phyloP scores from a whole-genome alignment of 2,113 vertebrate genomes.

The Rostratula benghalensis region DNA sequence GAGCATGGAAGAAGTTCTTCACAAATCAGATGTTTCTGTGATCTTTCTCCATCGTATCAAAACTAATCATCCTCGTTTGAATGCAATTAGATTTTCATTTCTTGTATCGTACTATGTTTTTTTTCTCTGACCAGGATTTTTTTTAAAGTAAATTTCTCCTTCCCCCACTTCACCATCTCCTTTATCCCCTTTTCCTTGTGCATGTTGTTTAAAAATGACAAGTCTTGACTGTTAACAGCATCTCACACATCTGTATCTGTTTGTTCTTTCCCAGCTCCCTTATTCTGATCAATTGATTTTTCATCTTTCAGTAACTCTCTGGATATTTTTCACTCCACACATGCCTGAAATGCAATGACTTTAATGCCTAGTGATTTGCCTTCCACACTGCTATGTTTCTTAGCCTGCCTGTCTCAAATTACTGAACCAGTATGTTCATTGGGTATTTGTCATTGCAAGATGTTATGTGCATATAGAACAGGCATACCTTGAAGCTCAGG shows the following conservation, averaged over 20 bases:
- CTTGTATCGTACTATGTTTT: neutral
- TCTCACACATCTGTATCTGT: neutral
- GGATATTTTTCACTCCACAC: neutral
- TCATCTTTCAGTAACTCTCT: neutral
- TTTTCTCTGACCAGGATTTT: neutral
- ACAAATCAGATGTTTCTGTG: fast-evolving
- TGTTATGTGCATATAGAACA: neutral
- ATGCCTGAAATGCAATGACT: neutral
- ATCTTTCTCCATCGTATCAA: neutral
- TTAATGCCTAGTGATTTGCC: neutral
- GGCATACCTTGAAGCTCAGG: neutral
- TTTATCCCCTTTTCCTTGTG: neutral
- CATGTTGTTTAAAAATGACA: neutral
- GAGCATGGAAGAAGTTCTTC: neutral
- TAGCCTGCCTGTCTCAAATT: neutral
- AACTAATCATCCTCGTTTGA: neutral
- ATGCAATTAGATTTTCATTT: neutral
- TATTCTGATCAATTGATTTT: neutral
- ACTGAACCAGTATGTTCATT: neutral
- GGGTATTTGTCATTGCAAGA: neutral
- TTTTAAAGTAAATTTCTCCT: neutral
- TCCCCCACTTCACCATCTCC: neutral
- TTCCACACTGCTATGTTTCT: neutral
- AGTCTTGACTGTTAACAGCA: neutral
- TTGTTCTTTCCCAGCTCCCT: neutral